Evolutionary conservation across 2,797 vertebrate genomes (phyloP).

Genomic region (Crocidura indochinensis): DNA sequence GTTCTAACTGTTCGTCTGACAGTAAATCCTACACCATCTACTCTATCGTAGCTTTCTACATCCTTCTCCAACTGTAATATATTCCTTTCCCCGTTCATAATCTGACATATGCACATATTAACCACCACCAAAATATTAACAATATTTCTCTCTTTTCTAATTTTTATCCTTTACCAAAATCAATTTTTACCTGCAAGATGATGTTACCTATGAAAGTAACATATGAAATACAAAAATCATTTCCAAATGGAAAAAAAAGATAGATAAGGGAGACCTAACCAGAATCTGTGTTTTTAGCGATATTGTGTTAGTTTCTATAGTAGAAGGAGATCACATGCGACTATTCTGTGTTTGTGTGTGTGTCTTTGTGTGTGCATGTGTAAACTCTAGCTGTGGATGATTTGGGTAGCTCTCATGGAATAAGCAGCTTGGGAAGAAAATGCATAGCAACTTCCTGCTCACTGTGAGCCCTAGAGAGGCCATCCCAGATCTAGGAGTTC

Average conservation of each 20-base stretch:
- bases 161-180: neutral
- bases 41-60: neutral
- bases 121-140: neutral
- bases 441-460: neutral
- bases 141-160: constrained; percentile 20
- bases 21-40: neutral
- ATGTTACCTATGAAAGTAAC: neutral
- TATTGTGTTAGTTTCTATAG: neutral
- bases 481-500: neutral
- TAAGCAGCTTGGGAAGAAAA: neutral
- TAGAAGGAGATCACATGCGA: neutral
- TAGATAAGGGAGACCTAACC: neutral
- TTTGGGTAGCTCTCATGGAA: neutral
- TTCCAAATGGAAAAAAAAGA: constrained; percentile 10
- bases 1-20: neutral
- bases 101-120: neutral
- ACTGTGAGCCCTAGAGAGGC: neutral
- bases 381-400: too few relatives aligned
- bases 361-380: neutral
- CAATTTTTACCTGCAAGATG: neutral
- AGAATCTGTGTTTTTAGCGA: neutral
- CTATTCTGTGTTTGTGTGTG: neutral
- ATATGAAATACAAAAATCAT: neutral
- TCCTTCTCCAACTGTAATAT: neutral
- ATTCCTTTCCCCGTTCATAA: neutral